A percentile compares a stretch with the other conserved stretches of the same genome.
Conservation (phyloP, 2,888 invertebrate genomes). For the Lepidonotus clava region DNA sequence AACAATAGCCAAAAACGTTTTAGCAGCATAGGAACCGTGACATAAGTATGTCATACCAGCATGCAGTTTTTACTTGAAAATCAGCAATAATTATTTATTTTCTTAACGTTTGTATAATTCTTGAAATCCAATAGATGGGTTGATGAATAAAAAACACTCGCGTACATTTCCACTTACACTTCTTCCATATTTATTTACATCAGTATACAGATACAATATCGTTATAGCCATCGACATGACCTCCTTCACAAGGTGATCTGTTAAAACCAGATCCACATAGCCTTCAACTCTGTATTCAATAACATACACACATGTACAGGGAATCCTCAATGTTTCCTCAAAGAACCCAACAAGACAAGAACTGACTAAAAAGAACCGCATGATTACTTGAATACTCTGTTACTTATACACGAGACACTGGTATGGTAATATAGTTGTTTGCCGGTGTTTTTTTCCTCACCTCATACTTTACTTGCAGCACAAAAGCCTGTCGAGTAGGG, state of each 20-base stretch:
- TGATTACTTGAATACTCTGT: background rate
- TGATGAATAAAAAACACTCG: background rate
- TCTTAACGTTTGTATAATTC: too few relatives aligned
- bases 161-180: slow-evolving; percentile 17
- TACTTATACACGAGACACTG: background rate
- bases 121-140: too few relatives aligned
- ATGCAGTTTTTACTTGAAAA: too few relatives aligned
- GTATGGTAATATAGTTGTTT: background rate
- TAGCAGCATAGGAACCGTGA: too few relatives aligned
- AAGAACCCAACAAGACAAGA: background rate
- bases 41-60: too few relatives aligned
- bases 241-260: too few relatives aligned
- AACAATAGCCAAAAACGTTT: too few relatives aligned
- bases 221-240: background rate
- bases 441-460: background rate
- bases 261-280: background rate
- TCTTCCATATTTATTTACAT: slow-evolving; percentile 36
- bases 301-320: background rate
- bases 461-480: background rate
- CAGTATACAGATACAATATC: slow-evolving; percentile 22
- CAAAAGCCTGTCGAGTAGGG: background rate
- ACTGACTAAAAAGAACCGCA: slow-evolving; percentile 8
- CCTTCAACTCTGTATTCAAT: background rate
- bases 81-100: too few relatives aligned
- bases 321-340: background rate